phyloP scores from a whole-genome alignment of 64 coral and sea anemone genomes.

The Orbicella faveolata region DNA sequence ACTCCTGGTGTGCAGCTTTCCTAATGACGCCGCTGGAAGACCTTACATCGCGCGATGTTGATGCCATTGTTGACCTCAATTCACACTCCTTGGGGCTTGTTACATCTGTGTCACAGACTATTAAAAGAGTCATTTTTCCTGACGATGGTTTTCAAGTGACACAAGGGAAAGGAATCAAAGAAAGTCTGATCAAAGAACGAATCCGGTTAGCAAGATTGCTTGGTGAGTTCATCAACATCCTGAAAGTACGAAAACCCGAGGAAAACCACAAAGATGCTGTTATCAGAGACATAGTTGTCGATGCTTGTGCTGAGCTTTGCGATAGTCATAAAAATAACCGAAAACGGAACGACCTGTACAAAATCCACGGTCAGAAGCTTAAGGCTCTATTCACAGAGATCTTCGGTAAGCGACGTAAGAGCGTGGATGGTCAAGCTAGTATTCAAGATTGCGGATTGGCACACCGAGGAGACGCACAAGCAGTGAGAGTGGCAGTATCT shows the following conservation, averaged over 20 bases:
- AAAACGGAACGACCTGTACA: background rate
- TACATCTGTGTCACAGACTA: background rate
- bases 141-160: background rate
- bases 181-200: background rate
- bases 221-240: slow-evolving; percentile 32
- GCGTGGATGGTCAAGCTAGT: background rate
- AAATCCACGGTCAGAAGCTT: background rate
- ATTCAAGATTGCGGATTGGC: background rate
- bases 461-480: background rate
- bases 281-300: slow-evolving; percentile 10
- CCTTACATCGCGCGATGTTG: slow-evolving; percentile 39
- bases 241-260: background rate
- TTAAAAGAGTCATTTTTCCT: slow-evolving; percentile 42
- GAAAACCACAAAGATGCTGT: background rate
- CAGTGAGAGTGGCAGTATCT: background rate
- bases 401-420: background rate
- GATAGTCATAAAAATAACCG: background rate
- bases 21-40: background rate
- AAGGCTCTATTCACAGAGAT: slow-evolving; percentile 27
- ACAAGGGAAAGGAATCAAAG: background rate
- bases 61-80: slow-evolving; percentile 25
- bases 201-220: slow-evolving; percentile 36
- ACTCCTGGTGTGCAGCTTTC: slow-evolving; percentile 50
- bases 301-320: slow-evolving; percentile 26
- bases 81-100: background rate